Evolutionary conservation across 2,113 vertebrate genomes (phyloP), one percentile per base, ranked within the genome.

Genomic region (Corythornis madagascariensis): DNA sequence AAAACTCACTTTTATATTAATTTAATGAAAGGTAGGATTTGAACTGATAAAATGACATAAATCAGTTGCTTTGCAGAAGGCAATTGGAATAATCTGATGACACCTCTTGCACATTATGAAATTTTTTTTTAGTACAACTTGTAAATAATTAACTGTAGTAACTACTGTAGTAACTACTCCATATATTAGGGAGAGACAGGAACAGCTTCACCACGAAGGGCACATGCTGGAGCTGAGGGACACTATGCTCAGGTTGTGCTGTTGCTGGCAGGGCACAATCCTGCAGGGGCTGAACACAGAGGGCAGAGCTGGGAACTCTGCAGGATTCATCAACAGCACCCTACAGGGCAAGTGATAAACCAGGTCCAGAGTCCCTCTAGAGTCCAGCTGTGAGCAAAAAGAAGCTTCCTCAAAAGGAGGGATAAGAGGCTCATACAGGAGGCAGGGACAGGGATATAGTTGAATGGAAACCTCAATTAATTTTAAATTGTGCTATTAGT

Each of bases 141-240:
- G 31, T 72, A 53, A 56, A 33, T 64, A 60, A 52, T 42, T 88
- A 35, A 18, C 12, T 69, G 12, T 26, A 2, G 5, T 40, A 60
- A 22, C 26, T 42, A 26, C 22, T 73, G 40, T 38, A 38, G 38
- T 38, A 38, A 38, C 38, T 38, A 38, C 38, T 38, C 13, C 13
- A 16, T 55, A 13, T 25, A 26, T 18, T 3, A 40, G 31, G 22
- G 40, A 33, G 22, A 7, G 19, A 4, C 7, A 26, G 16, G 33
- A 61, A 19, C 16, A 52, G 3, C 38, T 35, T 22, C 21, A 53
- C 4, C 11, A 8, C 0, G 0, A 3, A 5, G 8, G 12, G 20
- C 56, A 48, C 16, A 17, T 60, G 16, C 3, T 6, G 12, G 71
- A 67, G 16, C 5, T 0, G 0, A 43, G 17, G 15, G 14, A 64